A percentile compares a stretch with the other conserved stretches of the same genome.
Evolutionary conservation across 35 echinoderm and acorn worm species (phyloP).

Genomic region (Lytechinus variegatus): DNA sequence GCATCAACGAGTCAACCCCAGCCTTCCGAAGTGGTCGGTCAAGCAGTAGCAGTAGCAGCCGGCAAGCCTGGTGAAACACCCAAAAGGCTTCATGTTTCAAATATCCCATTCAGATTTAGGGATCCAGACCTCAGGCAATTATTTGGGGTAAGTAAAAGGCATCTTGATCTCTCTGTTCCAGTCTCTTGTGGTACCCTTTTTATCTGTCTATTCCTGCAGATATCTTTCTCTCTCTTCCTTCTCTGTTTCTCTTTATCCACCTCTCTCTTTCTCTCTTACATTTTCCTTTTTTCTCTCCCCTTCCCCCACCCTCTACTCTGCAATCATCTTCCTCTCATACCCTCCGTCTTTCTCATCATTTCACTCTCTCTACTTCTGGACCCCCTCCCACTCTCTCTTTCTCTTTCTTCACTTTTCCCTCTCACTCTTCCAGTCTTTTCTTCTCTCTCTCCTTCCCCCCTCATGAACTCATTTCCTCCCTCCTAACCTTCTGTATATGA

Average conservation of each 20-base stretch:
- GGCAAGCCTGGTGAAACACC: slow-evolving; percentile 90
- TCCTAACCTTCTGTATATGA: too few species aligned
- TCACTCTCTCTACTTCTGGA: too few species aligned
- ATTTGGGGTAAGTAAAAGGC: slow-evolving; percentile 82
- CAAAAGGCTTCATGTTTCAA: slow-evolving; percentile 99
- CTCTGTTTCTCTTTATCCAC: not conserved
- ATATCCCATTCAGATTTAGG: slow-evolving; percentile 99
- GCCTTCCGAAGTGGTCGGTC: slow-evolving; percentile 71
- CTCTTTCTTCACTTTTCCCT: too few species aligned
- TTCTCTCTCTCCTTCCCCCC: too few species aligned
- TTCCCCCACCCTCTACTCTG: too few species aligned
- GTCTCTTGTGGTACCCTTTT: not conserved
- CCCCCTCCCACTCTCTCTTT: too few species aligned
- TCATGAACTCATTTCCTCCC: too few species aligned
- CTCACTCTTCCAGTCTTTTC: too few species aligned
- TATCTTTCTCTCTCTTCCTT: not conserved
- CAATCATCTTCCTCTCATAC: too few species aligned
- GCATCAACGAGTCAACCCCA: slow-evolving; percentile 76
- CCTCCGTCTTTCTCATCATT: too few species aligned
- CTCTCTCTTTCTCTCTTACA: too few species aligned
- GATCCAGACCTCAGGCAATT: slow-evolving; percentile 98
- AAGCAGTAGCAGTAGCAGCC: slow-evolving; percentile 58
- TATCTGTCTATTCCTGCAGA: not conserved
- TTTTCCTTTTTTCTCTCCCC: too few species aligned
- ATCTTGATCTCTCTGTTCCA: not conserved